phyloP scores from a whole-genome alignment of 2,797 vertebrate species.

The Pangasius sanitwongsei region DNA sequence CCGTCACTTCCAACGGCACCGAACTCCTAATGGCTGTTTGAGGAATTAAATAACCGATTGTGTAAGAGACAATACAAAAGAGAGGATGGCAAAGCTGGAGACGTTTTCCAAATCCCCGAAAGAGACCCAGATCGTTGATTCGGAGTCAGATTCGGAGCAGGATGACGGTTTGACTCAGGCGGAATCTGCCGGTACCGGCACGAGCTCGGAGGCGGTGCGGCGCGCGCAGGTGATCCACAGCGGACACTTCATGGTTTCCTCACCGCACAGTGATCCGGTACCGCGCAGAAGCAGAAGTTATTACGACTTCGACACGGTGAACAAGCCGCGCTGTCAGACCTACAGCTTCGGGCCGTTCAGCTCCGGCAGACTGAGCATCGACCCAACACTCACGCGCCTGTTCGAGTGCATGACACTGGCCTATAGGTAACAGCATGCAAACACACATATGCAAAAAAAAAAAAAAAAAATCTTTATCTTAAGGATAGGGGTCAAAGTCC shows the following conservation, averaged over 20 bases:
- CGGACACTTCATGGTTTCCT: slow-evolving; percentile 98
- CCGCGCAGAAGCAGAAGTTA: slow-evolving; percentile 72
- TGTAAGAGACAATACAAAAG: background rate
- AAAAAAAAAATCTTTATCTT: background rate
- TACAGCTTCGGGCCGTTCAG: slow-evolving; percentile 80
- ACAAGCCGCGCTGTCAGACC: slow-evolving; percentile 76
- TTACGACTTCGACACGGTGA: slow-evolving; percentile 78
- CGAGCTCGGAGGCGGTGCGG: slow-evolving; percentile 43
- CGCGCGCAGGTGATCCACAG: slow-evolving; percentile 93
- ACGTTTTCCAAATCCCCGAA: slow-evolving; percentile 52
- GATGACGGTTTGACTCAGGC: slow-evolving; percentile 51
- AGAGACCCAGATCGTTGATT: slow-evolving; percentile 65
- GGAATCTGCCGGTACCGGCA: slow-evolving; percentile 44
- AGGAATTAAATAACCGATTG: background rate
- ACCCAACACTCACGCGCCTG: slow-evolving; percentile 90
- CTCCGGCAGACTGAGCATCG: slow-evolving; percentile 82
- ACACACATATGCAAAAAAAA: background rate
- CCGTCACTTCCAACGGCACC: slow-evolving; percentile 23
- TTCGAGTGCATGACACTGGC: slow-evolving; percentile 99
- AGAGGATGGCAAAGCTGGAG: slow-evolving; percentile 53
- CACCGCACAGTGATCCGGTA: slow-evolving; percentile 86
- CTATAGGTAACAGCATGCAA: slow-evolving; percentile 82
- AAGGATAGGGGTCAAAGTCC: background rate
- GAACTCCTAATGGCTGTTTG: no score
- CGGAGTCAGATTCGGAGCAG: slow-evolving; percentile 82